Conservation (phyloP, 2,888 invertebrate genomes). For the Pterostichus madidus region DNA sequence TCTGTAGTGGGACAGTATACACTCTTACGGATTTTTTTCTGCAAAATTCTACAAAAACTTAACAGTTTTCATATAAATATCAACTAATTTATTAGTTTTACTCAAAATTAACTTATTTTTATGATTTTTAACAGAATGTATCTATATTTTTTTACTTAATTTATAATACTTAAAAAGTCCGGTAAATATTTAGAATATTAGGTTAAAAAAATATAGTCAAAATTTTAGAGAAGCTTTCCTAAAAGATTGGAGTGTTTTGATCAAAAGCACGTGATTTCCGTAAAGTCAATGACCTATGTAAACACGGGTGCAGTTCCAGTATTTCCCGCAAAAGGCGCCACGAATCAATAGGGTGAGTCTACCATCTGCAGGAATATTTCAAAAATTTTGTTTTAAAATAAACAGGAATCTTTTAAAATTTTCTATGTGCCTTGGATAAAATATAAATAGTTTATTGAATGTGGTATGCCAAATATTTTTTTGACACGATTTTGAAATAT, state of each 20-base stretch:
- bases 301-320: constrained; percentile 30
- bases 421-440: constrained; percentile 13
- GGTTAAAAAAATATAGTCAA: too few relatives aligned
- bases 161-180: background rate
- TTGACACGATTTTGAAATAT: constrained; percentile 32
- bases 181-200: too few relatives aligned
- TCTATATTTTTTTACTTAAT: too few relatives aligned
- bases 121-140: too few relatives aligned
- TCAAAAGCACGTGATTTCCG: constrained; percentile 24
- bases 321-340: constrained; percentile 28
- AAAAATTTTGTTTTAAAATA: background rate
- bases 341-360: background rate
- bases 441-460: background rate
- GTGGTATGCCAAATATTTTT: constrained; percentile 23
- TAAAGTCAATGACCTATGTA: constrained; percentile 52
- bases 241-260: constrained; percentile 3
- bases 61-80: too few relatives aligned
- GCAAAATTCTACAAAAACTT: background rate
- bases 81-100: too few relatives aligned
- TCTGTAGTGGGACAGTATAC: constrained; percentile 5
- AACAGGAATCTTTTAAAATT: constrained; percentile 35
- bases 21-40: background rate
- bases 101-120: too few relatives aligned
- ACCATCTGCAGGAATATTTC: constrained; percentile 34
- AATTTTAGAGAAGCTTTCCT: too few relatives aligned